Percentiles rank a stretch among this genome's conserved stretches.
These are phyloP conservation scores for Atherinomorus stipes DNA, from an alignment of 2,113 vertebrate genomes.

Conservation along the genomic window DNA sequence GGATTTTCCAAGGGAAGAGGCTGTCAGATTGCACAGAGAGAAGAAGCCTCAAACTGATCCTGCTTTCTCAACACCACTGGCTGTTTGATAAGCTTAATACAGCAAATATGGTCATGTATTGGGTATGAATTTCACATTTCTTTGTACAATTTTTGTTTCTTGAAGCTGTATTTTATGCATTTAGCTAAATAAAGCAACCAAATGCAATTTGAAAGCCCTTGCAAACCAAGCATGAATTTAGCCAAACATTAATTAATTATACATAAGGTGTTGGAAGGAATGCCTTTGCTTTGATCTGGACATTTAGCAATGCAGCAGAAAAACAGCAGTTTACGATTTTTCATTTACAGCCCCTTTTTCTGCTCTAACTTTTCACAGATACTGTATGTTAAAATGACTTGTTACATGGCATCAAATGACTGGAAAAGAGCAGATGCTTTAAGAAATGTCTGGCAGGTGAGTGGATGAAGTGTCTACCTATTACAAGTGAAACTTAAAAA, in stretches of 20 bases:
- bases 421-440: too few relatives aligned
- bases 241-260: neutral
- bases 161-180: slow-evolving; percentile 6
- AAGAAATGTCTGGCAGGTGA: too few relatives aligned
- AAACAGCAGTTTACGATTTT: neutral
- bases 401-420: too few relatives aligned
- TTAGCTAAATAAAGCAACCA: neutral
- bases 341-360: too few relatives aligned
- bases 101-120: neutral
- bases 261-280: neutral
- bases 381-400: too few relatives aligned
- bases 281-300: neutral
- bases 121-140: slow-evolving; percentile 8
- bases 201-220: slow-evolving; percentile 3
- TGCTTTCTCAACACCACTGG: neutral
- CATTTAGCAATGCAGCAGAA: neutral
- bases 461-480: too few relatives aligned
- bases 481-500: too few relatives aligned
- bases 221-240: slow-evolving; percentile 12
- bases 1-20: slow-evolving; percentile 14
- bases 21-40: slow-evolving; percentile 11
- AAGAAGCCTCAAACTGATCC: slow-evolving; percentile 7
- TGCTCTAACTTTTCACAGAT: too few relatives aligned
- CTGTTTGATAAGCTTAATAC: slow-evolving; percentile 33
- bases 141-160: slow-evolving; percentile 1